These are phyloP conservation scores for Atherinomorus stipes DNA, from an alignment of 2,113 vertebrate genomes.

Conservation along the genomic window DNA sequence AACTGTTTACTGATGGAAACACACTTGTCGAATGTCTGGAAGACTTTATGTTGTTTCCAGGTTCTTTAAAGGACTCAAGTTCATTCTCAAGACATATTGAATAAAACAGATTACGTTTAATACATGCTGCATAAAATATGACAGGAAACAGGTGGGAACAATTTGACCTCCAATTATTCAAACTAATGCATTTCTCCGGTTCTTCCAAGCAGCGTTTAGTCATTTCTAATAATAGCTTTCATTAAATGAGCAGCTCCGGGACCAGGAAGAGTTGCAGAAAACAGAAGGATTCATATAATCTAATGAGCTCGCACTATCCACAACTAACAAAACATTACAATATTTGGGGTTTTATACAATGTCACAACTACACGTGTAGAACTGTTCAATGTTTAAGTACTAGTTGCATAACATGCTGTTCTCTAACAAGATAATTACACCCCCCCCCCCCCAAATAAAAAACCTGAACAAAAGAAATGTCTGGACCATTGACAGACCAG, in stretches of 20 bases:
- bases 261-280: background rate
- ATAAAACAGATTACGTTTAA: background rate
- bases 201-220: background rate
- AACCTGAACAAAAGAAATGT: too few relatives aligned
- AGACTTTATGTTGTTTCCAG: background rate
- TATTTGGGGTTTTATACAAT: too few relatives aligned
- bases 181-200: background rate
- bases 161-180: background rate
- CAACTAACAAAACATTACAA: too few relatives aligned
- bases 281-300: background rate
- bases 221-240: background rate
- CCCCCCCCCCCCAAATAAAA: too few relatives aligned
- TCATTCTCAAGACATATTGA: background rate
- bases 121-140: background rate
- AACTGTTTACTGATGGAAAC: background rate
- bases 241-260: constrained; percentile 1
- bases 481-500: too few relatives aligned
- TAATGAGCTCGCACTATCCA: background rate
- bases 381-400: too few relatives aligned
- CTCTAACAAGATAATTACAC: too few relatives aligned
- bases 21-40: background rate
- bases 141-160: background rate
- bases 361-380: too few relatives aligned
- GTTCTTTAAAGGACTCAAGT: background rate
- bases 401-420: too few relatives aligned